A percentile compares a stretch with the other conserved stretches of the same genome.
Conservation (phyloP, 2,797 vertebrate genomes). For the Molothrus ater region DNA sequence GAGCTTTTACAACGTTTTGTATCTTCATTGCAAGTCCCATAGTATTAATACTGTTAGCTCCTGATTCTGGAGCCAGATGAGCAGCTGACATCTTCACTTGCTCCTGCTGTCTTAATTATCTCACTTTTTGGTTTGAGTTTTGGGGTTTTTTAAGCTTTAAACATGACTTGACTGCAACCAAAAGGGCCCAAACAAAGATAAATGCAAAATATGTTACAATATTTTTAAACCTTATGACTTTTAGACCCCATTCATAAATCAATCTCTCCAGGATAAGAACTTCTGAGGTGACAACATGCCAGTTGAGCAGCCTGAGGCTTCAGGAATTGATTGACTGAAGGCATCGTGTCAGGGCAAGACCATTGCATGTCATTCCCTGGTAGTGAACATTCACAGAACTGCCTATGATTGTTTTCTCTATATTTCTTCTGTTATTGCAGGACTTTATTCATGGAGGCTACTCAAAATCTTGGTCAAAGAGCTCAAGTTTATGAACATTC, state of each 20-base stretch:
- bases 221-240: not conserved
- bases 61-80: not conserved
- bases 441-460: not conserved
- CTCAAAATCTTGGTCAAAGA: not conserved
- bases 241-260: not conserved
- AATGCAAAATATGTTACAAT: not conserved
- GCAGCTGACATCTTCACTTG: not conserved
- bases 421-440: not conserved
- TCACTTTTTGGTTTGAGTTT: not conserved
- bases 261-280: not conserved
- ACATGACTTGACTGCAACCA: not conserved
- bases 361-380: not conserved
- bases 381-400: not conserved
- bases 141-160: not conserved
- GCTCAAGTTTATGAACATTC: not conserved
- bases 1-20: not conserved
- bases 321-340: not conserved
- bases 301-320: not conserved
- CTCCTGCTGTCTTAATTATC: not conserved
- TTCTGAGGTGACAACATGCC: not conserved
- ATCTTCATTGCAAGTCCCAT: not conserved
- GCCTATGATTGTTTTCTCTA: not conserved
- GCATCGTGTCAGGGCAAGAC: not conserved
- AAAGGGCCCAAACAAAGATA: not conserved
- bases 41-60: not conserved